These are phyloP conservation scores for Bradypodion ventrale DNA, from an alignment of 2,797 vertebrate species.

Conservation along the genomic window DNA sequence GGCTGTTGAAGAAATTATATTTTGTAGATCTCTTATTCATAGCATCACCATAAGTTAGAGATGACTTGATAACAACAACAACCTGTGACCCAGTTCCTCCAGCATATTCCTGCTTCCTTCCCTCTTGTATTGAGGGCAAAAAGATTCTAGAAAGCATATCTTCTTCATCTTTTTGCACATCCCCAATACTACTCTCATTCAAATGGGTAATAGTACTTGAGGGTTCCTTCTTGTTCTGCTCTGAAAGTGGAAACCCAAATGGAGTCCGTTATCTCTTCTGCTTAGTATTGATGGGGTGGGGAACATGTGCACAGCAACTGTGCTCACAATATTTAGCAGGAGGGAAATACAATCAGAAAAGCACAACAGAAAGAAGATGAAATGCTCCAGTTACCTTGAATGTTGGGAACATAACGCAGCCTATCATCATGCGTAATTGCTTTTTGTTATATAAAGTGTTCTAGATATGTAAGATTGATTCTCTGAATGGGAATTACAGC, in stretches of 20 bases:
- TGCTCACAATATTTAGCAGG: conserved; percentile 16
- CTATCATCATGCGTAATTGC: neutral
- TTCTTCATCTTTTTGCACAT: no score
- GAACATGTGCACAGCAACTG: conserved; percentile 11
- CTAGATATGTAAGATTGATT: neutral
- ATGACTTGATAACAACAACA: no score
- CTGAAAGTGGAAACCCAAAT: neutral
- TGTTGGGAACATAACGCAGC: neutral
- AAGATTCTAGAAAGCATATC: neutral
- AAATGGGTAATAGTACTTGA: neutral
- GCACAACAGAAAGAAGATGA: neutral
- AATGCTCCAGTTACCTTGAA: neutral
- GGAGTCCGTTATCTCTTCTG: neutral
- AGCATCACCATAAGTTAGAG: no score
- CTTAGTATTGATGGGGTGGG: neutral
- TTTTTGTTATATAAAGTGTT: conserved; percentile 10
- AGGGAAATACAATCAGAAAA: neutral
- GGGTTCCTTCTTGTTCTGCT: neutral
- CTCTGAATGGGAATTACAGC: conserved; percentile 36
- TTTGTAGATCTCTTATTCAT: no score
- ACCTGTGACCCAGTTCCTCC: neutral
- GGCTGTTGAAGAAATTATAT: no score
- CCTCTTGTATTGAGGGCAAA: neutral
- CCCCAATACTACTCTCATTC: no score
- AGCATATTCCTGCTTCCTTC: neutral